Evolutionary conservation across 1,140 invertebrate genomes (phyloP), one percentile per base, ranked within the genome.

Genomic region (Paracyclopina nana): DNA sequence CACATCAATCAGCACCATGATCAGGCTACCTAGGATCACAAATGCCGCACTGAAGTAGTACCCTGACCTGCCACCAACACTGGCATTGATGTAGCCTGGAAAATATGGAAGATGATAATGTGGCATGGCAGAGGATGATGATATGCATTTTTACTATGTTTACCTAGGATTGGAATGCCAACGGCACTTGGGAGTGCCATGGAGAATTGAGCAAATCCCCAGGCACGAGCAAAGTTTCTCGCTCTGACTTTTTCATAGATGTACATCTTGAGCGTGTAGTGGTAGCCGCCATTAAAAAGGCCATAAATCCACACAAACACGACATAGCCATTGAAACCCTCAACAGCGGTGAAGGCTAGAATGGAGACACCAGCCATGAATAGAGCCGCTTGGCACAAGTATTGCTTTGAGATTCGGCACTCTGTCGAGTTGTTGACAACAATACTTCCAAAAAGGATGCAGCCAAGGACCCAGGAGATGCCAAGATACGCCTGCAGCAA

Each of bases 191-290:
- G 82, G 52, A 90, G 67, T 22, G 82, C 80, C 66, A 85, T 77
- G 18, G 80, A 79, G 53, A 81, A 82, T 62, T 83, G 80, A 14
- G 88, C 77, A 60, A 83, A 83, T 49, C 82, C 80, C 84, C 84
- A 90, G 30, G 83, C 81, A 68, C 82, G 77, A n/a, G 82, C 81
- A 62, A 88, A 88, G 57, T 87, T 79, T 59, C 80, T 72, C 8
- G 80, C 76, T 55, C 80, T 71, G 5, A 88, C 74, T 55, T 83
- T 74, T 62, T 88, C 83, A 62, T 85, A 75, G 1, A 82, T 80
- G 59, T 83, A 74, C 74, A 87, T 84, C 65, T 88, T 87, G 40
- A 88, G 69, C 12, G 82, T 80, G 62, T 87, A 83, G 34, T 76
- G 65, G 49, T 70, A 71, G n/a, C 72, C 77, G 8, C 68, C 68